Conservation (phyloP, 1,140 invertebrate genomes). For the Cydia strobilella region DNA sequence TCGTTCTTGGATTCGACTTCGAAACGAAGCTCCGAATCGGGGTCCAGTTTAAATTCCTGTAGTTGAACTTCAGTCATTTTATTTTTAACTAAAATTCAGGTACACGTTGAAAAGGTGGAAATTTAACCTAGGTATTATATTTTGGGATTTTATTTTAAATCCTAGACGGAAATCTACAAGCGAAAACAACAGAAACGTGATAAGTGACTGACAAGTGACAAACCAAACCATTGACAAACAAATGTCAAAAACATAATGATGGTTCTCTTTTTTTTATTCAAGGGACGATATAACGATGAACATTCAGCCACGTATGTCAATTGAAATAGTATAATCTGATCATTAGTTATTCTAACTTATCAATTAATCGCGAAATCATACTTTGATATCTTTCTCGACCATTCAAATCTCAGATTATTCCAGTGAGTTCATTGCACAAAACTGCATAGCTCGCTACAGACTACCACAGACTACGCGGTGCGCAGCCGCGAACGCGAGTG, state of each 20-base stretch:
- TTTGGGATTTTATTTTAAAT: not conserved
- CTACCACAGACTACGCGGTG: too few species aligned
- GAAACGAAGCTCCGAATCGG: slow-evolving; percentile 94
- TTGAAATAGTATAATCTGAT: too few species aligned
- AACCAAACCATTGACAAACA: too few species aligned
- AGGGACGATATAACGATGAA: not conserved
- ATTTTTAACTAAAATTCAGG: not conserved
- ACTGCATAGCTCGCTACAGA: too few species aligned
- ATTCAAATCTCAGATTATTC: too few species aligned
- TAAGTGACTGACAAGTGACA: not conserved
- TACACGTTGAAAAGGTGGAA: not conserved
- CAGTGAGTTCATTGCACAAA: too few species aligned
- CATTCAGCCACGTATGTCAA: not conserved
- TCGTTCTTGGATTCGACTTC: slow-evolving; percentile 95
- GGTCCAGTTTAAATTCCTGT: slow-evolving; percentile 93
- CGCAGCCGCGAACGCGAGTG: too few species aligned
- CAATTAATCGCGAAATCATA: too few species aligned
- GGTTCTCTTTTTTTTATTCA: not conserved
- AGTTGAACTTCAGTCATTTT: slow-evolving; percentile 76
- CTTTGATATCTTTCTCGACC: too few species aligned
- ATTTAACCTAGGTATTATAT: not conserved
- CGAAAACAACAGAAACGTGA: not conserved
- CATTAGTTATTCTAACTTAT: too few species aligned
- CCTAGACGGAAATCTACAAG: not conserved
- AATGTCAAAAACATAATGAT: too few species aligned